A percentile compares a stretch with the other conserved stretches of the same genome.
Conservation (phyloP, 2,113 vertebrate species). For the Furnarius figulus region DNA sequence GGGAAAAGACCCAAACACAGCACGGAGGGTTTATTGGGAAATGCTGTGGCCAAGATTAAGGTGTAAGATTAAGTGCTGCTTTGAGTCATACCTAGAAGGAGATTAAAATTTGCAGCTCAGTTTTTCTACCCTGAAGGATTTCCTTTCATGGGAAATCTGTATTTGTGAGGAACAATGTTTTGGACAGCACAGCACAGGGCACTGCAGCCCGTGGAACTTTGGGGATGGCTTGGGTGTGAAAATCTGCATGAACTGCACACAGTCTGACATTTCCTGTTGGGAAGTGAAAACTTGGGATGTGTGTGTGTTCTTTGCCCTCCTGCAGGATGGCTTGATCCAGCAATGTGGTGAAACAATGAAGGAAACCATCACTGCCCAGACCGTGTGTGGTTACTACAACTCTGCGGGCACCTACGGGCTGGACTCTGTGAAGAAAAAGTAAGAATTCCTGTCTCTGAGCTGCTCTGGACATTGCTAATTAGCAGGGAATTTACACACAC, state of each 20-base stretch:
- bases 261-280: neutral
- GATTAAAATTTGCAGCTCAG: neutral
- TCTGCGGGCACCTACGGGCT: conserved; percentile 90
- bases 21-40: neutral
- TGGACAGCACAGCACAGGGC: accelerated
- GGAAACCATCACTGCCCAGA: conserved; percentile 92
- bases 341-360: conserved; percentile 98
- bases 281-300: neutral
- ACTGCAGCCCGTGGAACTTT: accelerated
- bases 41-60: neutral
- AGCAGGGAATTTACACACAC: neutral
- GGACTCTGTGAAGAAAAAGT: conserved; percentile 95
- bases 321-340: conserved; percentile 93
- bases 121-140: neutral
- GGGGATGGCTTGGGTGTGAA: neutral
- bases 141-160: neutral
- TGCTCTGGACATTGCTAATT: neutral
- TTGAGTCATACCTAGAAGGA: neutral
- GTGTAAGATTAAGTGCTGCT: neutral
- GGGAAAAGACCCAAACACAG: neutral
- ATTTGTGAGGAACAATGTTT: neutral
- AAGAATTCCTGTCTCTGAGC: conserved; percentile 28
- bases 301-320: neutral
- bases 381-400: conserved; percentile 90
- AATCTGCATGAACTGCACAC: neutral